Percentiles rank a stretch among this genome's conserved stretches.
Conservation (phyloP, 2,113 vertebrate species). For the Nycticebus coucang region DNA sequence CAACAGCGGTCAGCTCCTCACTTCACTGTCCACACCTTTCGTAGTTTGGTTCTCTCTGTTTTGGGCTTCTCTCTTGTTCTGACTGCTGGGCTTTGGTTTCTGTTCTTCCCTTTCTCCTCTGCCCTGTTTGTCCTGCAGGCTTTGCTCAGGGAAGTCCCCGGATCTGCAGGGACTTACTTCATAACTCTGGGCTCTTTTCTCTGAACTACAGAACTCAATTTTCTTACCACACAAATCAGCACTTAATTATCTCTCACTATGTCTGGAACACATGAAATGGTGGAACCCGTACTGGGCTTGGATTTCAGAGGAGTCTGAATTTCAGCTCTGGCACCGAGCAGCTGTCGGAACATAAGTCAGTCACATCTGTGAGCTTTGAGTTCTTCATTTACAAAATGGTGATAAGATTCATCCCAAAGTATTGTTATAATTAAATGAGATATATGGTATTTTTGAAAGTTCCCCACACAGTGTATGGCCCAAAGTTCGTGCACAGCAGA, state of each 20-base stretch:
- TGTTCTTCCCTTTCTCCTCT: not conserved
- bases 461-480: not conserved
- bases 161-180: not conserved
- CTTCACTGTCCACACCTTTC: not conserved
- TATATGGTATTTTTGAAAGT: not conserved
- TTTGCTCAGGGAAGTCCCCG: not conserved
- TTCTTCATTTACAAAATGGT: not conserved
- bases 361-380: not conserved
- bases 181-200: not conserved
- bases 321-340: not conserved
- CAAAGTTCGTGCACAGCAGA: not conserved
- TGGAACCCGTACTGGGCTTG: not conserved
- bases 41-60: not conserved
- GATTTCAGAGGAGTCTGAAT: not conserved
- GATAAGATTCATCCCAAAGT: not conserved
- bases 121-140: not conserved
- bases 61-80: not conserved
- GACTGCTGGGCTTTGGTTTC: not conserved
- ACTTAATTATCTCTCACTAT: not conserved
- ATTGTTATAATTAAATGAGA: not conserved
- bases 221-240: conserved; percentile 11
- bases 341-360: not conserved
- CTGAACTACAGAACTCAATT: not conserved
- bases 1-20: not conserved
- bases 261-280: not conserved